A percentile compares a stretch with the other conserved stretches of the same genome.
These are phyloP conservation scores for Bombylius discolor DNA, from an alignment of 2,888 invertebrate species.

Conservation along the genomic window DNA sequence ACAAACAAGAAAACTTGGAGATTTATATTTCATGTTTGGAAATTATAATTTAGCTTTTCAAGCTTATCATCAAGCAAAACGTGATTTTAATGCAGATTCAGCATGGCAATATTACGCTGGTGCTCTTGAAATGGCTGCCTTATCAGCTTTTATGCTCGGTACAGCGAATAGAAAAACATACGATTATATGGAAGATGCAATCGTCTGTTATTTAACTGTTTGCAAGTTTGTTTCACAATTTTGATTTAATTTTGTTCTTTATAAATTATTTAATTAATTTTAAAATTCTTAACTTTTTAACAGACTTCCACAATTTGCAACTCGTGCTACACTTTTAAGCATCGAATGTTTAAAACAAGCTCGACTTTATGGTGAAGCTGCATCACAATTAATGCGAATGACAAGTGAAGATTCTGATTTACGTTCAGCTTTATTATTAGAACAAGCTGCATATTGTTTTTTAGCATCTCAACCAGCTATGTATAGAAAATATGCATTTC, in stretches of 20 bases:
- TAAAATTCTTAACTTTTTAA: background rate
- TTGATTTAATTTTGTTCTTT: background rate
- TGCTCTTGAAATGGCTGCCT: constrained; percentile 89
- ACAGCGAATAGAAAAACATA: constrained; percentile 64
- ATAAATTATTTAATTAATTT: background rate
- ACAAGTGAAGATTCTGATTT: constrained; percentile 96
- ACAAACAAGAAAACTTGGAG: constrained; percentile 83
- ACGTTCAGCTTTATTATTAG: constrained; percentile 81
- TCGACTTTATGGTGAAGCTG: constrained; percentile 79
- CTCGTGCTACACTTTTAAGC: constrained; percentile 78
- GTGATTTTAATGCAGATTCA: constrained; percentile 92
- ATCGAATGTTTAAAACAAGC: constrained; percentile 73
- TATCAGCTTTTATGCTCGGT: constrained; percentile 81
- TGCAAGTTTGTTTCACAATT: constrained; percentile 53
- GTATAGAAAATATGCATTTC: constrained; percentile 89
- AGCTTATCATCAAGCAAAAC: constrained; percentile 90
- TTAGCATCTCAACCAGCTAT: constrained; percentile 49
- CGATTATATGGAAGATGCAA: constrained; percentile 91
- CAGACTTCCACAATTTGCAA: constrained; percentile 84
- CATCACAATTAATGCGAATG: constrained; percentile 86
- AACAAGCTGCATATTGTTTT: constrained; percentile 92
- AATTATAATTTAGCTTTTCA: constrained; percentile 86
- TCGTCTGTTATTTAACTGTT: constrained; percentile 76
- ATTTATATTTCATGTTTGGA: constrained; percentile 92
- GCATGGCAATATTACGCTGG: constrained; percentile 97